Base-by-base conservation (phyloP, 2,888 invertebrate species). In the Drosophila pseudotalamancana region DNA sequence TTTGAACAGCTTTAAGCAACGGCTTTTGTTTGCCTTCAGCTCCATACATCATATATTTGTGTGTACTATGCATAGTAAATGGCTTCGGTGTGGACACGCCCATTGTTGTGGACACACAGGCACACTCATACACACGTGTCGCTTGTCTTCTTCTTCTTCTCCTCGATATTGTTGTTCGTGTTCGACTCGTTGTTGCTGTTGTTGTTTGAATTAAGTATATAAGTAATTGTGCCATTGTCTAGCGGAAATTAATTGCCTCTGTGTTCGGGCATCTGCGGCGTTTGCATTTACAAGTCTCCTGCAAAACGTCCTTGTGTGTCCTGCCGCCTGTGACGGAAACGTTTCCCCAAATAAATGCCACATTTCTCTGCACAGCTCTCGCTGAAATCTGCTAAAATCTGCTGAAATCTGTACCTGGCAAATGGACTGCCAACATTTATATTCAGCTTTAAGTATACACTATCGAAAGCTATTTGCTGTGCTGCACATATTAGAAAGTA, bases 211-310 rank as follows among this genome's bases (percentile, higher is more conserved):
- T 66, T 46, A 55, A 73, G 72, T 66, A 46, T 60, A 62, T 60
- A 48, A 42, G 68, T 43, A 66, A 42, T 54, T 70, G 59, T 40
- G 68, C 71, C 63, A 62, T 85, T 82, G 86, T 85, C 51, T 51
- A 54, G 63, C 76, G 86, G 79, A 81, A 81, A 85, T 82, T 85
- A 81, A 81, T 81, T 85, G 83, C 79, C 72, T 53, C 50, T 60
- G 50, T 77, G 76, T 77, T 60, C 53, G 43, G 67, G 64, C 80
- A 85, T 63, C 71, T 81, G 85, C 56, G 78, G 40, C 49, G 54
- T 60, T 43, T 49, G 43, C 50, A 40, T 49, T 53, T 54, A 63
- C 71, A 55, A 62, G 57, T 31, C 59, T 46, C 55, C 32, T 49
- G 37, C 63, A 45, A 42, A 60, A 42, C 45, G 48, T 62, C 51